These are phyloP conservation scores for Proterorhinus semilunaris DNA, from an alignment of 2,113 vertebrate genomes.

Conservation along the genomic window DNA sequence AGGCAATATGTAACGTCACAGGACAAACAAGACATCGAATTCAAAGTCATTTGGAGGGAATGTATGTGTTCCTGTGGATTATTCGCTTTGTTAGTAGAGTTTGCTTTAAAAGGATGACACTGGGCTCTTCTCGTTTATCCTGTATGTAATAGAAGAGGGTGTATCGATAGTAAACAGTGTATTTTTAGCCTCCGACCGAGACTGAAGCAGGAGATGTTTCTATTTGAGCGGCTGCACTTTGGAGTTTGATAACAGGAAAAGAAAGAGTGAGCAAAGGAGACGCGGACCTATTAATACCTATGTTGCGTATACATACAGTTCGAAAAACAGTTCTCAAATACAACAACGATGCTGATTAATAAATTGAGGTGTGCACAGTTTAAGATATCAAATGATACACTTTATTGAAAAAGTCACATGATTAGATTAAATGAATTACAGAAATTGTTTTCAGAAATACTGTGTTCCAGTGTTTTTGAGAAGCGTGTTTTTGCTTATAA, in stretches of 20 bases:
- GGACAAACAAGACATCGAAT: too few species aligned
- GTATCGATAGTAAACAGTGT: constrained; percentile 15
- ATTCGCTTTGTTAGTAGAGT: too few species aligned
- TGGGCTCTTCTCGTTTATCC: not conserved
- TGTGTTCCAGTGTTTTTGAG: not conserved
- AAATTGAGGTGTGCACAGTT: too few species aligned
- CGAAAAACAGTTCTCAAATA: too few species aligned
- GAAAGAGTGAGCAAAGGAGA: not conserved
- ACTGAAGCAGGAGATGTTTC: constrained; percentile 3
- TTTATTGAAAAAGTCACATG: not conserved
- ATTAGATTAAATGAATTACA: not conserved
- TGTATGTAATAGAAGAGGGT: not conserved
- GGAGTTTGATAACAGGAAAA: constrained; percentile 21
- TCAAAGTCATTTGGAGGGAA: too few species aligned
- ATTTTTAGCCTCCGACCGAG: constrained; percentile 38
- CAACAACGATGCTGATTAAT: too few species aligned
- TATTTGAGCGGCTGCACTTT: constrained; percentile 43
- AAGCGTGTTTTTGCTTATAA: not conserved
- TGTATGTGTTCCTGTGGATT: too few species aligned
- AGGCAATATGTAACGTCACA: too few species aligned
- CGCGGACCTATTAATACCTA: too few species aligned
- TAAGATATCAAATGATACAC: too few species aligned
- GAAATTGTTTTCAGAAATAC: not conserved
- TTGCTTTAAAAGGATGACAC: not conserved
- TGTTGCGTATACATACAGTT: too few species aligned